A percentile compares a stretch with the other conserved stretches of the same genome.
Conservation (phyloP, 2,797 vertebrate genomes). For the Alosa sapidissima region DNA sequence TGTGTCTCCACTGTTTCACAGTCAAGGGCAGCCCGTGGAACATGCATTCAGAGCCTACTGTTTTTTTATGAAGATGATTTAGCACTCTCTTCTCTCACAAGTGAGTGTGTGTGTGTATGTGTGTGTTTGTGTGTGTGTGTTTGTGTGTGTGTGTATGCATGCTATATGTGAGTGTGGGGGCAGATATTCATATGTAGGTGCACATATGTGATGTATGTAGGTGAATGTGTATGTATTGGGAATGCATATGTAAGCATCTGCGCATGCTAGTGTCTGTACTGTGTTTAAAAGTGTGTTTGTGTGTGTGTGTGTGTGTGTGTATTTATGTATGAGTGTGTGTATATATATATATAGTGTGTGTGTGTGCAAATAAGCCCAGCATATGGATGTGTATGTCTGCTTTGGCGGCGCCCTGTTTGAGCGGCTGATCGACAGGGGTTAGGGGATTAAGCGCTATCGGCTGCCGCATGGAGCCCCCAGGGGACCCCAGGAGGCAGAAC, state of each 20-base stretch:
- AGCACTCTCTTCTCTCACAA: not conserved
- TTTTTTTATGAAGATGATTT: not conserved
- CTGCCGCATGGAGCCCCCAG: not conserved
- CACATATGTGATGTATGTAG: not conserved
- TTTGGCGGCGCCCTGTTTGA: not conserved
- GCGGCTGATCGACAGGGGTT: not conserved
- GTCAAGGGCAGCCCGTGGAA: not conserved
- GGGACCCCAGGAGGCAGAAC: not conserved
- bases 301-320: not conserved
- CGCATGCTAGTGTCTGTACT: not conserved
- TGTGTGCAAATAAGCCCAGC: not conserved
- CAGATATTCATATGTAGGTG: not conserved
- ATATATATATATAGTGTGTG: not conserved
- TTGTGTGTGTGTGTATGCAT: not conserved
- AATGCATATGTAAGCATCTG: not conserved
- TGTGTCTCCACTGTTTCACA: not conserved
- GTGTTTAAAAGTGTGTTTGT: not conserved
- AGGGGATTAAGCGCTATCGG: not conserved
- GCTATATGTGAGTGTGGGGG: not conserved
- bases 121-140: not conserved
- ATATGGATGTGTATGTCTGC: not conserved
- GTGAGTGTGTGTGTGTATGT: not conserved
- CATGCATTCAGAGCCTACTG: not conserved
- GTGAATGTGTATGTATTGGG: not conserved
- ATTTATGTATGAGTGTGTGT: not conserved